phyloP scores from a whole-genome alignment of 1,140 invertebrate genomes.

The Zaprionus vittiger region DNA sequence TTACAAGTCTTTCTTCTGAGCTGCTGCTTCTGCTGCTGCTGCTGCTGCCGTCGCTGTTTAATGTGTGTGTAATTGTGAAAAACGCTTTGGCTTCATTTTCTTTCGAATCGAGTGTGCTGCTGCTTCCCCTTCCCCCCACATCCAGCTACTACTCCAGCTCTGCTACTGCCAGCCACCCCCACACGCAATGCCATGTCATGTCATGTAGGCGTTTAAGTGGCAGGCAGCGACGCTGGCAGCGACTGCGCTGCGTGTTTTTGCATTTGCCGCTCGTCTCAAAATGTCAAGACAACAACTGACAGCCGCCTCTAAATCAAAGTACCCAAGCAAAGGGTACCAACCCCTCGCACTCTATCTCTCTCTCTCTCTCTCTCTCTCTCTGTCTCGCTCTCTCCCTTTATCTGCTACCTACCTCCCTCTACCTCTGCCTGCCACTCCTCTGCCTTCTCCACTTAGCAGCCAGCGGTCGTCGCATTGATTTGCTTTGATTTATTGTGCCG shows the following conservation, averaged over 20 bases:
- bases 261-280: conserved; percentile 12
- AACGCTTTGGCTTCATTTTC: conserved; percentile 38
- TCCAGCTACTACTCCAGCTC: not conserved
- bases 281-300: conserved; percentile 37
- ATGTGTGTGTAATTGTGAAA: conserved; percentile 80
- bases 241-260: conserved; percentile 19
- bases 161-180: conserved; percentile 11
- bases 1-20: conserved; percentile 31
- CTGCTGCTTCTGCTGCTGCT: not conserved
- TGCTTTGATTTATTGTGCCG: conserved; percentile 82
- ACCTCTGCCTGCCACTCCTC: not conserved
- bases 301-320: conserved; percentile 59
- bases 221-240: conserved; percentile 28
- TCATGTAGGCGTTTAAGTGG: conserved; percentile 65
- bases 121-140: not conserved
- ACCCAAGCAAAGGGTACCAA: not conserved
- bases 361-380: not conserved
- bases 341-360: conserved; percentile 2
- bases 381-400: not conserved
- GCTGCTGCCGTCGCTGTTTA: conserved; percentile 44
- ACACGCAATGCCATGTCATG: conserved; percentile 42
- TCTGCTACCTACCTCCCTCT: no score
- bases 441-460: conserved; percentile 16
- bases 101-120: not conserved
- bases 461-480: conserved; percentile 71